Conservation (phyloP, 2,797 vertebrate genomes). For the Ciconia nigra region DNA sequence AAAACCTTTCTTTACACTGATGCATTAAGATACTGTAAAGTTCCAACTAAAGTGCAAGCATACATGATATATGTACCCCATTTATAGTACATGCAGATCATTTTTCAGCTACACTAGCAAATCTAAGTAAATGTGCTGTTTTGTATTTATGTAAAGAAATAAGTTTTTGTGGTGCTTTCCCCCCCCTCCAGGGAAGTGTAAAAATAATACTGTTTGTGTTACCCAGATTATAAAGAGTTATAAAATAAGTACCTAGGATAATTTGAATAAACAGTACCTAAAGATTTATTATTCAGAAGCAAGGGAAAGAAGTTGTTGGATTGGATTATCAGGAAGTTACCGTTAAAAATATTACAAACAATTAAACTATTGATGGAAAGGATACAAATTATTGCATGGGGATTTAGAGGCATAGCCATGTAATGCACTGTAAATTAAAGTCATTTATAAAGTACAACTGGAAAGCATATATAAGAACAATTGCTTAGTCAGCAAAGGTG, state of each 20-base stretch:
- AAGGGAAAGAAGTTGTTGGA: neutral
- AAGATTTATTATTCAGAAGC: slow-evolving; percentile 12
- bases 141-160: neutral
- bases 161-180: neutral
- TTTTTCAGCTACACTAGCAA: neutral
- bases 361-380: slow-evolving; percentile 48
- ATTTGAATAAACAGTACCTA: neutral
- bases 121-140: neutral
- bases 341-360: slow-evolving; percentile 40
- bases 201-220: neutral
- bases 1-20: neutral
- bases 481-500: slow-evolving; percentile 66
- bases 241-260: neutral
- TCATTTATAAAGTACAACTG: slow-evolving; percentile 84
- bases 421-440: slow-evolving; percentile 90
- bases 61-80: neutral
- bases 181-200: neutral
- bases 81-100: neutral
- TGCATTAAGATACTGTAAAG: neutral
- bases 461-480: neutral
- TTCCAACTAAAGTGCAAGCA: neutral
- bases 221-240: neutral
- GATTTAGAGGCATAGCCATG: slow-evolving; percentile 76
- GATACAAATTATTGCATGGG: slow-evolving; percentile 67
- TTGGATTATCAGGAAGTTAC: neutral